Conservation (phyloP, 2,888 invertebrate genomes). For the Leptinotarsa peninsularis region DNA sequence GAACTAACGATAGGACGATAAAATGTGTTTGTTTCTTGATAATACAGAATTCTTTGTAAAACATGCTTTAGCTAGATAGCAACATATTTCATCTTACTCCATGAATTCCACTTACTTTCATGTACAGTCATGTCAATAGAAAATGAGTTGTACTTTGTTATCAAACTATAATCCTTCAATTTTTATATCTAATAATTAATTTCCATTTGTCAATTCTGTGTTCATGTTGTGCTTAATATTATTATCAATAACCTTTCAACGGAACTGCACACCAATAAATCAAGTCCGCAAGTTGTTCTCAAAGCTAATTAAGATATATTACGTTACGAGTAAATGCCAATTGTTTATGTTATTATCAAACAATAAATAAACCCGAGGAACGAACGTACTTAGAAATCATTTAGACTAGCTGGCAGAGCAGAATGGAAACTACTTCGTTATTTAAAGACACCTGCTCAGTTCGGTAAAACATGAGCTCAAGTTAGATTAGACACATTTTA, state of each 20-base stretch:
- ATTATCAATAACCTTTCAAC: not conserved
- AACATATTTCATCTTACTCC: too few relatives aligned
- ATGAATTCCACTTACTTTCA: too few relatives aligned
- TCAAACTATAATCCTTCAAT: too few relatives aligned
- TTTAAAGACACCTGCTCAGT: slow-evolving; percentile 58
- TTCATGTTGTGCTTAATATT: not conserved
- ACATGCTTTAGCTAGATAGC: too few relatives aligned
- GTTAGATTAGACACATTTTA: slow-evolving; percentile 57
- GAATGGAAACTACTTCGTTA: slow-evolving; percentile 44
- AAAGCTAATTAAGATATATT: slow-evolving; percentile 17
- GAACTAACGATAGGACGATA: too few relatives aligned
- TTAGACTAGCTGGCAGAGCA: slow-evolving; percentile 49
- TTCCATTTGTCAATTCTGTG: not conserved
- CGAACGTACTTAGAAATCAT: slow-evolving; percentile 50
- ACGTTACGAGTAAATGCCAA: slow-evolving; percentile 13
- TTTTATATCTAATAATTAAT: not conserved
- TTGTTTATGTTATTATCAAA: slow-evolving; percentile 40
- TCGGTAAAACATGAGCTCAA: slow-evolving; percentile 57
- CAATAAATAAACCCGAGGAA: slow-evolving; percentile 42
- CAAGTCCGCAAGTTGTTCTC: not conserved
- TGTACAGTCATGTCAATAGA: too few relatives aligned
- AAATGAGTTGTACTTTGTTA: too few relatives aligned
- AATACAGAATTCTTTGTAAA: too few relatives aligned
- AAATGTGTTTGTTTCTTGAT: too few relatives aligned
- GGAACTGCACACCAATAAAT: not conserved